Conservation (phyloP, 2,113 vertebrate genomes). For the Rhea americana region DNA sequence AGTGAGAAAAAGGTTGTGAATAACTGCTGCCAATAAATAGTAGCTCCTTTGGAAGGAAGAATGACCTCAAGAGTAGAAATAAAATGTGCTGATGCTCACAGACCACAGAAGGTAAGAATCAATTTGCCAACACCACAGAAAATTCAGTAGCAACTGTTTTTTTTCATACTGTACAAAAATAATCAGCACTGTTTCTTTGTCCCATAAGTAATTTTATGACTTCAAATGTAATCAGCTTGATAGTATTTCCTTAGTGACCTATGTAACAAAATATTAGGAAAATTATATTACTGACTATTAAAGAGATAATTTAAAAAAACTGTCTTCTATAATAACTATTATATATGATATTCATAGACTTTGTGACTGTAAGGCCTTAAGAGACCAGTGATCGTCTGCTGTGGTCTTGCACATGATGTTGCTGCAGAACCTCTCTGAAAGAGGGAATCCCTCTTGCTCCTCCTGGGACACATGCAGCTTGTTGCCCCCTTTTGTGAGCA, state of each 20-base stretch:
- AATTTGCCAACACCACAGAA: constrained; percentile 18
- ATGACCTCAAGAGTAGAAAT: constrained; percentile 12
- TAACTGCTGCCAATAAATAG: constrained; percentile 10
- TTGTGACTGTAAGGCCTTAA: background rate
- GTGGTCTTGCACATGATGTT: accelerated
- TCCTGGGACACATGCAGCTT: background rate
- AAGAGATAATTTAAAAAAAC: constrained; percentile 8
- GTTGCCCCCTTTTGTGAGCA: background rate
- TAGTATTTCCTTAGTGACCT: constrained; percentile 40
- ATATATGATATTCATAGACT: background rate
- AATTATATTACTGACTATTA: background rate
- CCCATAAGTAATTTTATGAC: constrained; percentile 43
- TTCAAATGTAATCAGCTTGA: constrained; percentile 32
- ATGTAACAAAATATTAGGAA: constrained; percentile 20
- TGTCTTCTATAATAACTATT: background rate
- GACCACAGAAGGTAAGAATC: constrained; percentile 3
- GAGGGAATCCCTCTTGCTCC: background rate
- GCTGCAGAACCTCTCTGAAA: background rate
- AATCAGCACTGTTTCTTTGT: background rate
- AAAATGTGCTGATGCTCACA: constrained; percentile 36
- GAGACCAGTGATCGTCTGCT: background rate
- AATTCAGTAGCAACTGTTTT: constrained; percentile 32
- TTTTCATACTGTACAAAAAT: constrained; percentile 45
- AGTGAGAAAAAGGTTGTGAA: background rate
- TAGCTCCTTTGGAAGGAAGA: background rate